Evolutionary conservation across 2,888 invertebrate genomes (phyloP), one percentile per base, ranked within the genome.

Genomic region (Himalopsyche japonica): DNA sequence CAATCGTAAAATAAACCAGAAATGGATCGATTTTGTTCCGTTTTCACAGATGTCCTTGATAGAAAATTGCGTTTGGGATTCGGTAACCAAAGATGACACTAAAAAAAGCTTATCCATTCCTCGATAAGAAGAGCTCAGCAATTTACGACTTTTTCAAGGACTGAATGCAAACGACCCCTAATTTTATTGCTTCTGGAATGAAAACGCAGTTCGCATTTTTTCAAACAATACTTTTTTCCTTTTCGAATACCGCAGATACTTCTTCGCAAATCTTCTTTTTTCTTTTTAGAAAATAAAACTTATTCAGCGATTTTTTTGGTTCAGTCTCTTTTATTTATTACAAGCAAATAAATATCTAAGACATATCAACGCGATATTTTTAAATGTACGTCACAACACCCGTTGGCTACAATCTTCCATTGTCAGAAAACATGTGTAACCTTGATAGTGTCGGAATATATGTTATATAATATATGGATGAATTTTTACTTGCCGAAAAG

Each of bases 131-230:
- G 27, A 70, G 70, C 24, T 30, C 84, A 78, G 76, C 81, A 47
- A 81, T 84, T 84, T 80, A 80, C 81, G 84, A 78, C 81, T n/a
- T 49, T 84, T 57, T 81, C 84, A 84, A 81, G 70, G 84, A 84
- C 80, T 70, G 70, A 70, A 70, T 81, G 84, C 81, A 81, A 84
- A 81, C 84, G 81, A 77, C 84, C 81, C 64, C 81, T 84, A 84
- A 84, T 81, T 84, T 84, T 84, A 84, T 81, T 84, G 84, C 84
- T 47, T 81, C 77, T 84, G 84, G 78, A 84, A 84, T 84, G 84
- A 84, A 84, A 81, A 81, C 81, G 81, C 80, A 84, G 37, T 70
- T 70, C 70, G 70, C 70, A 70, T 70, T 70, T 70, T 30, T 70
- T 70, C 70, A 80, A 27, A 64, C 64, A 64, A 64, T 24, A 64